Percentiles rank a stretch among this genome's conserved stretches.
Evolutionary conservation across 2,113 vertebrate species (phyloP).

Genomic region (Ochotona princeps): DNA sequence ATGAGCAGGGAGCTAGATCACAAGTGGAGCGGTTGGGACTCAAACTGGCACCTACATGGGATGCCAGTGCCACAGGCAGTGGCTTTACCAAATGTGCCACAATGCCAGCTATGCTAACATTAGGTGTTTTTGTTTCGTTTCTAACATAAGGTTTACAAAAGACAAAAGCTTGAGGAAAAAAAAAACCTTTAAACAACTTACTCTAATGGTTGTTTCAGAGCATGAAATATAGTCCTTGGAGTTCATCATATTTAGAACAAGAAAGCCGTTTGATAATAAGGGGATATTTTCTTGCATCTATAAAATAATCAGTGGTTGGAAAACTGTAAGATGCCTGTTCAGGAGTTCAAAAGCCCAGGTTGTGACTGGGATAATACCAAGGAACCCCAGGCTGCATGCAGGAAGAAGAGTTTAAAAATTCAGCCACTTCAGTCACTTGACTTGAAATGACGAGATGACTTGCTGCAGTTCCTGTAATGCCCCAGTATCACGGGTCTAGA

Average conservation of each 20-base stretch:
- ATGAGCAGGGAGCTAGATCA: too few relatives aligned
- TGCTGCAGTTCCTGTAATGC: background rate
- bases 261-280: conserved; percentile 11
- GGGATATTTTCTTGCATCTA: conserved; percentile 45
- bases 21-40: too few relatives aligned
- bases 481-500: conserved; percentile 28
- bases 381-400: background rate
- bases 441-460: conserved; percentile 37
- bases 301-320: conserved; percentile 23
- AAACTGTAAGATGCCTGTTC: background rate
- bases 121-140: too few relatives aligned
- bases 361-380: conserved; percentile 21
- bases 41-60: too few relatives aligned
- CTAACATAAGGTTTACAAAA: conserved; percentile 10
- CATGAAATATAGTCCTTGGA: conserved; percentile 30
- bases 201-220: conserved; percentile 25
- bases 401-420: conserved; percentile 9
- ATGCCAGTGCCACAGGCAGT: too few relatives aligned
- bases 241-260: conserved; percentile 4
- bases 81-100: too few relatives aligned
- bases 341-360: conserved; percentile 35
- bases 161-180: background rate
- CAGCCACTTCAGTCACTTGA: background rate
- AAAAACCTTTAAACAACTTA: conserved; percentile 50
- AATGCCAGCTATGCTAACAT: too few relatives aligned